Evolutionary conservation across 1,140 invertebrate genomes (phyloP).

Genomic region (Caenorhabditis brenneri): DNA sequence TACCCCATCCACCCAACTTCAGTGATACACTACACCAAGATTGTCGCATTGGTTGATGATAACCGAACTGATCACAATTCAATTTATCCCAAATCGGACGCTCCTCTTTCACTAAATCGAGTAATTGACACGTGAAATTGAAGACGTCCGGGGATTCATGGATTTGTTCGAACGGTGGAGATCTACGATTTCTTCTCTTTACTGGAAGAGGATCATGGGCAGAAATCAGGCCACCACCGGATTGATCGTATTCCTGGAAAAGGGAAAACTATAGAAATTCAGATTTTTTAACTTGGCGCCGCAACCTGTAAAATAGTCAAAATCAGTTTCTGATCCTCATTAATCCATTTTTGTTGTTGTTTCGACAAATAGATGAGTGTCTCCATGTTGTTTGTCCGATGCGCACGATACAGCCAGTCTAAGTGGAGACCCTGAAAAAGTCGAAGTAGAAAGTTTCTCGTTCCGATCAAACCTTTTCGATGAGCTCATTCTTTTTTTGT

Average conservation of each 20-base stretch:
- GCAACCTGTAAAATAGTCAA: slow-evolving; percentile 15
- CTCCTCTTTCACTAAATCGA: slow-evolving; percentile 4
- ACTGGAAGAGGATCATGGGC: background rate
- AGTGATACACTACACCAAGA: slow-evolving; percentile 15
- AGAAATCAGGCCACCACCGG: background rate
- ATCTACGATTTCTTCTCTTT: background rate
- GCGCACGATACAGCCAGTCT: slow-evolving; percentile 4
- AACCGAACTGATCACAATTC: background rate
- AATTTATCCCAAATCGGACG: slow-evolving; percentile 1
- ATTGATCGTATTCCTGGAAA: background rate
- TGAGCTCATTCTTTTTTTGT: background rate
- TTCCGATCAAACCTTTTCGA: background rate
- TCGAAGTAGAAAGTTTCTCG: too few relatives aligned
- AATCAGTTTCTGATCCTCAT: slow-evolving; percentile 5
- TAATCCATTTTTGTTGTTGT: background rate
- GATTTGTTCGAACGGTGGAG: background rate
- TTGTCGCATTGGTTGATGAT: background rate
- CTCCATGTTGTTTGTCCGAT: background rate
- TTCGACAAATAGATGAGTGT: background rate
- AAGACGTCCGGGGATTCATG: background rate
- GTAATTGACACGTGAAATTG: background rate
- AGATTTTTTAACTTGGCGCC: too few relatives aligned
- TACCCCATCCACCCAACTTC: slow-evolving; percentile 19
- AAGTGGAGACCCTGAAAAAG: background rate
- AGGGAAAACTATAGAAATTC: background rate